Conservation (phyloP, 2,888 invertebrate genomes). For the Philaethria dido region DNA sequence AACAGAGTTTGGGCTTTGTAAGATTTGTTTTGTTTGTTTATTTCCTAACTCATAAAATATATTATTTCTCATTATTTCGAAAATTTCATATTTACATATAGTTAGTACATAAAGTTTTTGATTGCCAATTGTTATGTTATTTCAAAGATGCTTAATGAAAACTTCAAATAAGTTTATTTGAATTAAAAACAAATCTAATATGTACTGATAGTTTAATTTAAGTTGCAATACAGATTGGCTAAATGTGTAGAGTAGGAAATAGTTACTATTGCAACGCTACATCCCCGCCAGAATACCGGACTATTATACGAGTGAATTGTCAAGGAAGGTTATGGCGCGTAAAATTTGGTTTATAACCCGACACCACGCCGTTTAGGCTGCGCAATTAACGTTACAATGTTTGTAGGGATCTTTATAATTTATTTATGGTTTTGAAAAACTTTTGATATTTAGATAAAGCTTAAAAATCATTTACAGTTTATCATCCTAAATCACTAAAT, state of each 20-base stretch:
- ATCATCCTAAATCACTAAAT: no score
- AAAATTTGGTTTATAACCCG: conserved; percentile 81
- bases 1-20: no score
- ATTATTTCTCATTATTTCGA: no score
- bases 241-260: conserved; percentile 47
- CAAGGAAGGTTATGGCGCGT: conserved; percentile 79
- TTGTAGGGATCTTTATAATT: conserved; percentile 30
- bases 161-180: no score
- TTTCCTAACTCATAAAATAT: no score
- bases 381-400: conserved; percentile 60
- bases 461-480: no score
- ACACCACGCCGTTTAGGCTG: conserved; percentile 68
- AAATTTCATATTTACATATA: not conserved
- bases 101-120: no score
- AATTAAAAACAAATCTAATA: conserved; percentile 52
- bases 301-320: conserved; percentile 80
- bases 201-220: conserved; percentile 65
- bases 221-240: conserved; percentile 62
- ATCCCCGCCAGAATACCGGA: conserved; percentile 76
- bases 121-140: no score
- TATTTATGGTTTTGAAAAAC: not conserved
- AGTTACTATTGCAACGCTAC: conserved; percentile 52
- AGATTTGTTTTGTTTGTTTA: no score
- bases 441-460: not conserved
- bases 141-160: no score